Evolutionary conservation across 2,113 vertebrate species (phyloP), one percentile per base, ranked within the genome.

Genomic region (Emydura subglobosa): DNA sequence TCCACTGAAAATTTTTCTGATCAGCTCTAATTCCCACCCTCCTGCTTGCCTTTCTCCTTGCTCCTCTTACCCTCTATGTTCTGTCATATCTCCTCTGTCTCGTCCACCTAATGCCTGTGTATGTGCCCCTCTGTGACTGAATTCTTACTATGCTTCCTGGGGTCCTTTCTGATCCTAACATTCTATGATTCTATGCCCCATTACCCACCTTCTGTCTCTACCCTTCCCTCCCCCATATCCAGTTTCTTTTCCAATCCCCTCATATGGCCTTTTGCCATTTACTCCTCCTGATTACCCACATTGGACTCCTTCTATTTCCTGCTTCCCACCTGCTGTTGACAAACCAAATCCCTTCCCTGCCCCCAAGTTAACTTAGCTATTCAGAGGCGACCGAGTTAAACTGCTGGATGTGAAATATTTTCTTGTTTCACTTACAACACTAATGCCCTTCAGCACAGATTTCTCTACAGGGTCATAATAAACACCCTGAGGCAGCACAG

Each of bases 401-500:
- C 39, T 42, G 39, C 27, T 86, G 10, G 87, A 92, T 55, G 31
- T 85, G 74, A 95, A 95, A 74, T 91, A 72, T 80, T 11, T 83
- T 72, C 6, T 91, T 93, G n/a, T 31, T 47, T 2, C 1, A 1
- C 14, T 96, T 96, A 89, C 89, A 83, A 4, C 83, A 81, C 53
- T 82, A 25, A 76, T 96, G 89, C 79, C 88, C 87, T 96, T 91
- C 65, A 80, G 85, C 86, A 92, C 6, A 1, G 57, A 90, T 95
- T 93, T 95, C 95, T 95, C 74, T 65, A 85, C 55, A 72, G 34
- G 29, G 25, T 90, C 91, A 68, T 87, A 88, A 90, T 79, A 72
- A 82, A 59, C 24, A 89, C 10, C 29, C n/a, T 86, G 88, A 44
- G 53, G 79, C 8, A 25, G 89, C 2, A 0, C 61, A 55, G 47